Conservation (phyloP, 2,888 invertebrate genomes). For the Cremastinae sp. region DNA sequence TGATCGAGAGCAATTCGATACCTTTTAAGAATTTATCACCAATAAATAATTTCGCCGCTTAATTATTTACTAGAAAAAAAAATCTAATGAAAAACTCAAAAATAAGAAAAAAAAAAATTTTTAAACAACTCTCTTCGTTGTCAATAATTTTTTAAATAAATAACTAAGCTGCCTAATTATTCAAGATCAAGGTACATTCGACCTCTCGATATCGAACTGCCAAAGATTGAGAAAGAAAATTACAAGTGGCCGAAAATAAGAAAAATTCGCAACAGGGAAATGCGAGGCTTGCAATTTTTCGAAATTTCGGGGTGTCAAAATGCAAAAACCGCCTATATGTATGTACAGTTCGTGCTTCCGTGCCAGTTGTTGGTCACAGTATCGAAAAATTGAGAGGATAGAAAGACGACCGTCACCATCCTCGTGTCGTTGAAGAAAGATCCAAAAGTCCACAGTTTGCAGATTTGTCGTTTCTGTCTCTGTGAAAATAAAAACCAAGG, state of each 20-base stretch:
- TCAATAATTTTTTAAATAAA: not conserved
- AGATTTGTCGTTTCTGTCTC: slow-evolving; percentile 37
- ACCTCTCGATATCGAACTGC: slow-evolving; percentile 33
- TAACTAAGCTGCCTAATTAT: too few relatives aligned
- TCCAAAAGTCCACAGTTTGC: slow-evolving; percentile 37
- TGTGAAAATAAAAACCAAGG: slow-evolving; percentile 32
- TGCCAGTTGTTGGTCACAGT: slow-evolving; percentile 43
- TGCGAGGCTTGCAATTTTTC: too few relatives aligned
- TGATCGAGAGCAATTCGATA: not conserved
- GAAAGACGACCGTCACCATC: slow-evolving; percentile 16
- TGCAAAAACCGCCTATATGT: slow-evolving; percentile 36
- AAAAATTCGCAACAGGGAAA: too few relatives aligned
- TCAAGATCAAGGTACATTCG: not conserved
- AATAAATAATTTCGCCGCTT: too few relatives aligned
- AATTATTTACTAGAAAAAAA: not conserved
- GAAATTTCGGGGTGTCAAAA: slow-evolving; percentile 4
- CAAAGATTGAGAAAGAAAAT: slow-evolving; percentile 5
- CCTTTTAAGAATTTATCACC: not conserved
- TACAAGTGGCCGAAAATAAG: too few relatives aligned
- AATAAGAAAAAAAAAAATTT: slow-evolving; percentile 5
- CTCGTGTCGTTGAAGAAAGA: slow-evolving; percentile 35
- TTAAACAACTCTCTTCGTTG: not conserved
- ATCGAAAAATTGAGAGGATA: slow-evolving; percentile 19
- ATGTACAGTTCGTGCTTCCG: slow-evolving; percentile 57
- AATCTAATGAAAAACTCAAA: too few relatives aligned